phyloP scores from a whole-genome alignment of 2,888 invertebrate species.

The Teleiodes luculella region DNA sequence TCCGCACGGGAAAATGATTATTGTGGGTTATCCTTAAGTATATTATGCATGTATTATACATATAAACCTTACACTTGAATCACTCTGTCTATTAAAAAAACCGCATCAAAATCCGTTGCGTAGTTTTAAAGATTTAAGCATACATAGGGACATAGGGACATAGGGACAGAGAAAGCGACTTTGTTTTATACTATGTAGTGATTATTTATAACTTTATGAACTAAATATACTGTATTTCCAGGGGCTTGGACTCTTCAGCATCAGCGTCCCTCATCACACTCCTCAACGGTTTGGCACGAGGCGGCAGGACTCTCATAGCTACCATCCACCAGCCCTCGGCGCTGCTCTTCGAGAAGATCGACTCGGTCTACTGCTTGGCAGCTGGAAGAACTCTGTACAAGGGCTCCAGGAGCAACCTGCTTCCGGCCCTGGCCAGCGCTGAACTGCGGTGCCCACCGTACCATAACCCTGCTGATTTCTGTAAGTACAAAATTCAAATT shows the following conservation, averaged over 20 bases:
- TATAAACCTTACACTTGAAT: too few relatives aligned
- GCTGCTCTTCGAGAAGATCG: conserved; percentile 94
- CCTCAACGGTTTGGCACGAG: conserved; percentile 88
- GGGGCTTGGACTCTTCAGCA: conserved; percentile 93
- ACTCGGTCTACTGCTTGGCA: conserved; percentile 90
- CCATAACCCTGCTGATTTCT: conserved; percentile 97
- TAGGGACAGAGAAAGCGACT: too few relatives aligned
- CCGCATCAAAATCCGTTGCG: too few relatives aligned
- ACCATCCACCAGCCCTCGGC: conserved; percentile 98
- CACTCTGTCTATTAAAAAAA: too few relatives aligned
- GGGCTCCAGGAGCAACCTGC: conserved; percentile 84
- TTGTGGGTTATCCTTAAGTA: too few relatives aligned
- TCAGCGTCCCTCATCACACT: conserved; percentile 90
- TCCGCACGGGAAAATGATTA: too few relatives aligned
- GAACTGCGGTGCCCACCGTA: conserved; percentile 92
- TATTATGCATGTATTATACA: too few relatives aligned
- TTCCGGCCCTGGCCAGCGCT: conserved; percentile 87
- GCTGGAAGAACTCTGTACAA: conserved; percentile 91
- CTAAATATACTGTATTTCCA: conserved; percentile 65
- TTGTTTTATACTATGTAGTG: neutral
- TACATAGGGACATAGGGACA: too few relatives aligned
- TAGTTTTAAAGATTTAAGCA: too few relatives aligned
- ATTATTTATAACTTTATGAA: too few relatives aligned
- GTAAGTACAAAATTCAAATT: conserved; percentile 76
- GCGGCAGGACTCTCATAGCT: conserved; percentile 92